Evolutionary conservation across 1,140 invertebrate species (phyloP), one percentile per base, ranked within the genome.

Genomic region (Atopsyche davidsoni): DNA sequence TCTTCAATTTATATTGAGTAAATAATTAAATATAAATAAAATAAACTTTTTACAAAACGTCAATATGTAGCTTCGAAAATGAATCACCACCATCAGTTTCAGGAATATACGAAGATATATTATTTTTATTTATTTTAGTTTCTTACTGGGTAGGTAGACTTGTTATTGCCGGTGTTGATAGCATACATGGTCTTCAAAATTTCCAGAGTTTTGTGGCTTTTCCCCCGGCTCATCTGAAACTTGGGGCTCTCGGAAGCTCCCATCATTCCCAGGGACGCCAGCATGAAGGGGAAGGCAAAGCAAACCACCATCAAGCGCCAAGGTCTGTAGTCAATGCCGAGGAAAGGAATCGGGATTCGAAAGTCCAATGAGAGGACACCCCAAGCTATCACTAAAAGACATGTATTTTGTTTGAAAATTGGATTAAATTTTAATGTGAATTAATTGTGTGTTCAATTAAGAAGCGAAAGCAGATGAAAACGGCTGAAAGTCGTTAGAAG

Each of bases 221-320:
- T 73, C 45, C 83, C 81, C 63, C 79, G 75, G 0, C 79, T 74
- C 3, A 87, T 63, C 9, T 85, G 67, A 63, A 81, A 91, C 60
- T 87, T 87, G 0, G 89, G 88, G 51, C 84, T 89, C 62, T 92
- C 89, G 0, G 82, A 81, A 18, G 77, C 66, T 6, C 70, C 65
- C 4, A 78, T 70, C 0, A 78, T 59, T 40, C 80, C 67, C 0
- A 78, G 13, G 1, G 73, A 59, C 0, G 76, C 73, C 2, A 76
- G 39, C 16, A 83, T 53, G 21, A 77, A 46, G 10, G 51, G 51
- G 4, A 39, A 9, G 22, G 51, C 43, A 34, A 24, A 53, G 16
- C 18, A 22, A 3, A 53, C 40, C 10, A 53, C 24, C 42, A 53
- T 17, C 3, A 53, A 28, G 9, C 51, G 11, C 51, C 51, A 53